Percentiles rank a stretch among this genome's conserved stretches.
Conservation (phyloP, 37 sponge, comb jelly and placozoan species). For the Halisarca cf. caerulea region DNA sequence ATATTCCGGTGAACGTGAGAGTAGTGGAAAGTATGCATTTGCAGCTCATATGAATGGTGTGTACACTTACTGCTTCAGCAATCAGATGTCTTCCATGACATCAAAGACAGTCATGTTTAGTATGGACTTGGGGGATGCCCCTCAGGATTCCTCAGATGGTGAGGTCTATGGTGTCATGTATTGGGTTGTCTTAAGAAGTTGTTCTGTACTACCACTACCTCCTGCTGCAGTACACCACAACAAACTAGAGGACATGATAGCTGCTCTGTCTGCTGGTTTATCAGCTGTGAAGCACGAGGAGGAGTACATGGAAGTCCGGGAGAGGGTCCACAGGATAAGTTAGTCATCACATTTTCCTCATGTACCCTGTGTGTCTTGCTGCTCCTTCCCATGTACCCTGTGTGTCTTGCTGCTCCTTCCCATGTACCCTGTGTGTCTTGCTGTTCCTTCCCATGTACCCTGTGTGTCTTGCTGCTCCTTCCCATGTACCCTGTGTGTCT, state of each 20-base stretch:
- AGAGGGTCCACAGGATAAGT: constrained; percentile 96
- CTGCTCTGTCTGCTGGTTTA: constrained; percentile 78
- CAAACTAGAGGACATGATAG: constrained; percentile 86
- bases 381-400: no score
- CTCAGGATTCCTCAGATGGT: constrained; percentile 61
- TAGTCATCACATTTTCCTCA: constrained; percentile 30
- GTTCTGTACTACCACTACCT: no score
- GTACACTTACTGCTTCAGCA: constrained; percentile 97
- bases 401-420: no score
- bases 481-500: no score
- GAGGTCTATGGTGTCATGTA: no score
- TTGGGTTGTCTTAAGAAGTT: neutral
- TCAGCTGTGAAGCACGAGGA: constrained; percentile 96
- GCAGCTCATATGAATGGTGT: constrained; percentile 95
- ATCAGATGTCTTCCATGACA: constrained; percentile 98
- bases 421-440: no score
- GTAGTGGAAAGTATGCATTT: constrained; percentile 97
- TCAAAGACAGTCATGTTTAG: constrained; percentile 92
- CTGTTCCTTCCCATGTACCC: no score
- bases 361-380: no score
- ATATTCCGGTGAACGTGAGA: constrained; percentile 89
- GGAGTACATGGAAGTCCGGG: constrained; percentile 99
- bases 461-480: no score
- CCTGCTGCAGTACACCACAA: constrained; percentile 64
- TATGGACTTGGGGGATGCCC: constrained; percentile 89